Evolutionary conservation across 37 sponge, comb jelly and placozoan species (phyloP).

Genomic region (Oopsacas minuta): DNA sequence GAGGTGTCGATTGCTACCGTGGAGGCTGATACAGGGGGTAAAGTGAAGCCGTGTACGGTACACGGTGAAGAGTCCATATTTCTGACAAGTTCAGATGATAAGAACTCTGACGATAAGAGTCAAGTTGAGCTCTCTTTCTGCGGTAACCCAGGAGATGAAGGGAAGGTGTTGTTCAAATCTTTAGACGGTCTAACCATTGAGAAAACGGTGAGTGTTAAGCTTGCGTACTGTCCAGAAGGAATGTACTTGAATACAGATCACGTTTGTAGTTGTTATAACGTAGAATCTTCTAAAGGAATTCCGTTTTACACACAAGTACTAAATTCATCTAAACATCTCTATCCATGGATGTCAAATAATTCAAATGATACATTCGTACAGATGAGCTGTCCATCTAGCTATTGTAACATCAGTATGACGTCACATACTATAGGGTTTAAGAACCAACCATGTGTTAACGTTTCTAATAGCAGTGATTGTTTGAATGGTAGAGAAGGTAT

Average conservation of each 20-base stretch:
- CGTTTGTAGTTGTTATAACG: background rate
- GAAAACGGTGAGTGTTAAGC: background rate
- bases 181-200: background rate
- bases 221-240: background rate
- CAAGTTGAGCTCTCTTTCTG: background rate
- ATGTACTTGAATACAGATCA: background rate
- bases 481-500: background rate
- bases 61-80: constrained; percentile 6
- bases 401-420: background rate
- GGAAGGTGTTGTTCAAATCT: background rate
- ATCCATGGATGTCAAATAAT: background rate
- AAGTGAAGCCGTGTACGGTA: background rate
- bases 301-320: background rate
- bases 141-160: background rate
- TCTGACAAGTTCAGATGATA: background rate
- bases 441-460: background rate
- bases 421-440: background rate
- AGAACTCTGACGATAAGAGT: background rate
- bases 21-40: background rate
- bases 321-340: background rate
- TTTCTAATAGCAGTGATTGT: background rate
- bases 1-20: constrained; percentile 10
- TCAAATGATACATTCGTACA: background rate
- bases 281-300: background rate
- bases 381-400: background rate